Evolutionary conservation across 64 coral and sea anemone species (phyloP).

Genomic region (Actinia tenebrosa): DNA sequence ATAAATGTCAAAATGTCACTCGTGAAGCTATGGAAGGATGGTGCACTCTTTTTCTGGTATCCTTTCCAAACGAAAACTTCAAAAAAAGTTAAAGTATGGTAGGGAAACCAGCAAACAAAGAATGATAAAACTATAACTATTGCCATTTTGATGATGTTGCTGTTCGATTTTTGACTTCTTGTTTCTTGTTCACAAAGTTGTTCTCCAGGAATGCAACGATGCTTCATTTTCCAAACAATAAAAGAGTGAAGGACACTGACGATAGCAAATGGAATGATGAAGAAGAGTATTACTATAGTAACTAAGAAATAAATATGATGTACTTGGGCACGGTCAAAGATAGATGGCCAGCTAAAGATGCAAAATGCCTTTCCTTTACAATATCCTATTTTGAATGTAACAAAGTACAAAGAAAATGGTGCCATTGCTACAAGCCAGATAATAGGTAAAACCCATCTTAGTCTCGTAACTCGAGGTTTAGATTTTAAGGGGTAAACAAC

Average conservation of each 20-base stretch:
- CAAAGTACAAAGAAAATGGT: neutral
- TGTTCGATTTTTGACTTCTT: neutral
- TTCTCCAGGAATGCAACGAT: neutral
- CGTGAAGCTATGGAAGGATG: neutral
- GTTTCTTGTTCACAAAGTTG: neutral
- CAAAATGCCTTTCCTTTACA: neutral
- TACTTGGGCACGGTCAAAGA: neutral
- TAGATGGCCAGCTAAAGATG: neutral
- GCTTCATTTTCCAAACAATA: slow-evolving; percentile 3
- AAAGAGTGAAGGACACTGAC: neutral
- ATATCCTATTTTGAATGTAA: neutral
- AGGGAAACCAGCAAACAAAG: neutral
- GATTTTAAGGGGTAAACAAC: neutral
- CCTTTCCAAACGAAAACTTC: neutral
- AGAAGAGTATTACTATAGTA: neutral
- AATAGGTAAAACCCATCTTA: neutral
- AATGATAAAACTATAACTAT: neutral
- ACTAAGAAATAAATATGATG: neutral
- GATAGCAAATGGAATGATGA: neutral
- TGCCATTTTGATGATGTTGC: neutral
- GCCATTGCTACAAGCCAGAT: neutral
- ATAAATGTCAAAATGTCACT: neutral
- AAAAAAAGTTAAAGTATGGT: neutral
- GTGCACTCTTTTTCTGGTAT: too few relatives aligned
- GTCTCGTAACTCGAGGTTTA: neutral